phyloP scores from a whole-genome alignment of 1,140 invertebrate genomes.

The Scaptodrosophila lebanonensis region DNA sequence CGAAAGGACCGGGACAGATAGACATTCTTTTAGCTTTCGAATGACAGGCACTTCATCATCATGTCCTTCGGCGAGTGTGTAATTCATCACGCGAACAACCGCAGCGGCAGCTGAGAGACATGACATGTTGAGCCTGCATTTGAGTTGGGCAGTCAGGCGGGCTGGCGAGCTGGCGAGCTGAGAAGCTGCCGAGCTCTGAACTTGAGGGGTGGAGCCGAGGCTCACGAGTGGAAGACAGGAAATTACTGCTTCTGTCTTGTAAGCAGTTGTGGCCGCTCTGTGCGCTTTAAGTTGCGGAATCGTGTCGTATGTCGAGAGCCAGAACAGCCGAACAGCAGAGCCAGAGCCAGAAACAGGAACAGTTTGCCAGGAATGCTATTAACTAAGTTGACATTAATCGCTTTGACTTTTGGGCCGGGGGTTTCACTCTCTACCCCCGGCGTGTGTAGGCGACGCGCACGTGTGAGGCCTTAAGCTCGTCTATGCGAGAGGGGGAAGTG shows the following conservation, averaged over 20 bases:
- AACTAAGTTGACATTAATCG: slow-evolving; percentile 75
- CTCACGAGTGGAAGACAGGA: slow-evolving; percentile 17
- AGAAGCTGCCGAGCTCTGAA: background rate
- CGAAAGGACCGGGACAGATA: slow-evolving; percentile 59
- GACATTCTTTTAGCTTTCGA: slow-evolving; percentile 69
- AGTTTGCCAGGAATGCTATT: slow-evolving; percentile 59
- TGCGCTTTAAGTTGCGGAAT: slow-evolving; percentile 53
- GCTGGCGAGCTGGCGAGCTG: background rate
- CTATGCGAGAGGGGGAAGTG: too few species aligned
- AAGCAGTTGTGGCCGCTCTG: background rate
- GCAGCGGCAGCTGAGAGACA: slow-evolving; percentile 49
- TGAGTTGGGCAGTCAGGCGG: slow-evolving; percentile 13
- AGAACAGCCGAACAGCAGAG: too few species aligned
- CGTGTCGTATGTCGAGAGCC: slow-evolving; percentile 37
- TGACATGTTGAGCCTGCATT: slow-evolving; percentile 72
- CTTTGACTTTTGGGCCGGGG: slow-evolving; percentile 43
- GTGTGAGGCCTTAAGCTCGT: slow-evolving; percentile 14
- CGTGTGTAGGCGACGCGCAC: background rate
- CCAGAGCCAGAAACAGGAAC: too few species aligned
- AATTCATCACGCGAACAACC: slow-evolving; percentile 75
- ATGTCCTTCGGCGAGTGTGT: slow-evolving; percentile 73
- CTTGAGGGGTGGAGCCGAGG: background rate
- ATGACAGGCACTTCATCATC: slow-evolving; percentile 75
- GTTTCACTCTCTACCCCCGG: too few species aligned
- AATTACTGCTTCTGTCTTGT: slow-evolving; percentile 42